Evolutionary conservation across 1,140 invertebrate genomes (phyloP).

Genomic region (Lepidotrigona ventralis): DNA sequence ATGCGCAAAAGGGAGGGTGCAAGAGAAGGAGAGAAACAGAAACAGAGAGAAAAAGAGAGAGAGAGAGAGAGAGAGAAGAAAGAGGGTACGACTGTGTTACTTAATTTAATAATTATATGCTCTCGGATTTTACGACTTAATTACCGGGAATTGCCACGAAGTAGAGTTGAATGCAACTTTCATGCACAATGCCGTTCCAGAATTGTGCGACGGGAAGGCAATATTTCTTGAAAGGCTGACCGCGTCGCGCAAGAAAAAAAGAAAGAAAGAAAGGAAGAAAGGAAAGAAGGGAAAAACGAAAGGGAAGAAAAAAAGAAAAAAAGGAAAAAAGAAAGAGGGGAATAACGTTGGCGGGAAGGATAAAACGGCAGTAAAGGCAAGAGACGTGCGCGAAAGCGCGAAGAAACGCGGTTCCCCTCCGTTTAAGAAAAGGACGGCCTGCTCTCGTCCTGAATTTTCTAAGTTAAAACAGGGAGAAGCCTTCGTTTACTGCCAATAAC

Average conservation of each 20-base stretch:
- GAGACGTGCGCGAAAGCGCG: neutral
- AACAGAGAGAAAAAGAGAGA: neutral
- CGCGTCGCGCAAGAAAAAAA: neutral
- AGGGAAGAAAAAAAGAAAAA: neutral
- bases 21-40: neutral
- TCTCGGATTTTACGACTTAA: slow-evolving; percentile 47
- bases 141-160: slow-evolving; percentile 39
- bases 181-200: slow-evolving; percentile 29
- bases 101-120: slow-evolving; percentile 53
- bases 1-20: neutral
- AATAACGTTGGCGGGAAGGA: neutral
- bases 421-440: slow-evolving; percentile 13
- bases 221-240: slow-evolving; percentile 31
- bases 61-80: neutral
- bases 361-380: neutral
- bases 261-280: neutral
- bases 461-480: neutral
- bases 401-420: slow-evolving; percentile 12
- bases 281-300: too few species aligned
- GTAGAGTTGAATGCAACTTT: slow-evolving; percentile 38
- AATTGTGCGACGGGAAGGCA: slow-evolving; percentile 35
- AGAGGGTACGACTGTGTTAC: slow-evolving; percentile 16
- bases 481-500: slow-evolving; percentile 31
- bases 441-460: slow-evolving; percentile 2
- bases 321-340: neutral